Conservation (phyloP, 2,797 vertebrate genomes). For the Antrozous pallidus region DNA sequence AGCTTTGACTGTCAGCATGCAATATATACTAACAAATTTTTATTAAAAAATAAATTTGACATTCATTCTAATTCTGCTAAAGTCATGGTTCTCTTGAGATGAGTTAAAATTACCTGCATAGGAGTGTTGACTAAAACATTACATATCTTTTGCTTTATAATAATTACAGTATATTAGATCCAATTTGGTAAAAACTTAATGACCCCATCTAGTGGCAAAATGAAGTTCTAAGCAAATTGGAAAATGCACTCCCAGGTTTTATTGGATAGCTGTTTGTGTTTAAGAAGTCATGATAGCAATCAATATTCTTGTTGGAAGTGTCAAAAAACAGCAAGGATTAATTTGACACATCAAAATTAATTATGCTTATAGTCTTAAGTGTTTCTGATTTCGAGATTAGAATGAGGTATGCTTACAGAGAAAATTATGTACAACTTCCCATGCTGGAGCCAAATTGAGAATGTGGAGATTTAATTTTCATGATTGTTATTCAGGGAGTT, state of each 20-base stretch:
- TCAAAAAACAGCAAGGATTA: slow-evolving; percentile 36
- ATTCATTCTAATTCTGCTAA: slow-evolving; percentile 28
- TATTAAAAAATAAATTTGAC: slow-evolving; percentile 26
- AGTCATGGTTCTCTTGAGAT: neutral
- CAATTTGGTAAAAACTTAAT: slow-evolving; percentile 55
- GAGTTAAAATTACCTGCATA: neutral
- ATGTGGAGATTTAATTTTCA: slow-evolving; percentile 41
- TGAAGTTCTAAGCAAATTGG: slow-evolving; percentile 31
- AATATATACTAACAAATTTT: slow-evolving; percentile 35
- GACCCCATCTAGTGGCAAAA: slow-evolving; percentile 52
- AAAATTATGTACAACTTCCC: neutral
- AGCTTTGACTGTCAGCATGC: neutral
- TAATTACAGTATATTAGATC: neutral
- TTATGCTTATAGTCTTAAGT: neutral
- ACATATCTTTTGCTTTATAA: neutral
- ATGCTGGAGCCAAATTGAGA: neutral
- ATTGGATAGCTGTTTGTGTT: neutral
- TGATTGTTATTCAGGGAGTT: neutral
- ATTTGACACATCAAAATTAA: slow-evolving; percentile 53
- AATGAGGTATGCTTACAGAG: neutral
- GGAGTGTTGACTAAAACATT: neutral
- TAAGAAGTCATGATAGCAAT: slow-evolving; percentile 26
- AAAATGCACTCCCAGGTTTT: slow-evolving; percentile 26
- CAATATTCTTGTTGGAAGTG: slow-evolving; percentile 29
- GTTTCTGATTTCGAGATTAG: slow-evolving; percentile 24